Conservation (phyloP, 2,113 vertebrate genomes). For the Tetrax tetrax region DNA sequence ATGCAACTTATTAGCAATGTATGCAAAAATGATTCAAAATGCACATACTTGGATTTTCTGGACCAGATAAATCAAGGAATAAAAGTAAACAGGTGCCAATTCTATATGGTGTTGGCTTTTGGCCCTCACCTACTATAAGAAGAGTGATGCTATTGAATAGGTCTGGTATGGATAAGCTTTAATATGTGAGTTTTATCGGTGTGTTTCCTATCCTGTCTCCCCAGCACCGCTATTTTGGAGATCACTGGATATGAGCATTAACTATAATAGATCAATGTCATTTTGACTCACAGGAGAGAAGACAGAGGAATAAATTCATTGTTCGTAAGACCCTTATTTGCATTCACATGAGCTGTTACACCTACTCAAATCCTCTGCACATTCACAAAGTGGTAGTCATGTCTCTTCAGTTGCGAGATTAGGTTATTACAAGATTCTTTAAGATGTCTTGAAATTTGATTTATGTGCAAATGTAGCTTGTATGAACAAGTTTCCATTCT, state of each 20-base stretch:
- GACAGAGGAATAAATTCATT: neutral
- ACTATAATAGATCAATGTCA: neutral
- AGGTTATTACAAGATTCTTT: neutral
- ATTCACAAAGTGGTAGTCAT: neutral
- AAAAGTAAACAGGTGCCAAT: neutral
- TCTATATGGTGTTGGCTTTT: neutral
- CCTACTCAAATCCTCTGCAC: neutral
- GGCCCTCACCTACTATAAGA: accelerated
- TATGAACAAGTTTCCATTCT: slow-evolving; percentile 13
- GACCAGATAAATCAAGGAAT: neutral
- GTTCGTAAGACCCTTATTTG: neutral
- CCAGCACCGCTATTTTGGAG: neutral
- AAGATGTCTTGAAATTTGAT: neutral
- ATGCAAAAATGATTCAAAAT: neutral
- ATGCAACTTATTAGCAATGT: neutral
- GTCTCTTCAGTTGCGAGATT: neutral
- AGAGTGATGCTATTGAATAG: neutral
- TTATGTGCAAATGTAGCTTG: neutral
- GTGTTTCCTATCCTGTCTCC: neutral
- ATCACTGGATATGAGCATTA: neutral
- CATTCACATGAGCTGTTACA: neutral
- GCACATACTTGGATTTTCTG: neutral
- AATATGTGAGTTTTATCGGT: neutral
- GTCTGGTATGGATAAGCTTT: neutral
- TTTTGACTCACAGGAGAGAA: neutral